Conservation (phyloP, 2,888 invertebrate species). For the Callyntrura guangdongensis region DNA sequence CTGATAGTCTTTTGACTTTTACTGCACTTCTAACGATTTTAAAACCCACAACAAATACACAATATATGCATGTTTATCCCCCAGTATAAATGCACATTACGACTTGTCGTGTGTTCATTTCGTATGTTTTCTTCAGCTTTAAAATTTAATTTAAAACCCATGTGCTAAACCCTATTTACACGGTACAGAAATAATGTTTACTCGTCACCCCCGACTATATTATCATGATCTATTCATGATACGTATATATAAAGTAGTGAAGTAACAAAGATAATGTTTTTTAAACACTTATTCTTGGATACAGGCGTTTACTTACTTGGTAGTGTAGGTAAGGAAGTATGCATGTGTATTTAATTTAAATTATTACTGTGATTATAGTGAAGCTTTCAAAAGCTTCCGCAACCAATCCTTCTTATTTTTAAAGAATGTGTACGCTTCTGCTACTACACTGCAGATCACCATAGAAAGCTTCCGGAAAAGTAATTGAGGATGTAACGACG, state of each 20-base stretch:
- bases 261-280: neutral
- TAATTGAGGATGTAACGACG: constrained; percentile 19
- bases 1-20: constrained; percentile 41
- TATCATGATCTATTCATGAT: neutral
- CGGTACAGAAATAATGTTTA: neutral
- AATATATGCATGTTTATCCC: neutral
- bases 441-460: too few species aligned
- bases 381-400: constrained; percentile 29
- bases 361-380: neutral
- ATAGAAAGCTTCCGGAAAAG: constrained; percentile 24
- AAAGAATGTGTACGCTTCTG: neutral
- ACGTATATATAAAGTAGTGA: neutral
- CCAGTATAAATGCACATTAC: neutral
- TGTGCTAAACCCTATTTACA: neutral
- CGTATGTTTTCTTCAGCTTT: neutral
- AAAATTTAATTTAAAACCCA: constrained; percentile 13
- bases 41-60: neutral
- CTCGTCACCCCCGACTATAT: neutral
- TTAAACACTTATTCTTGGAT: neutral
- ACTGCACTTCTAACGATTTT: constrained; percentile 4
- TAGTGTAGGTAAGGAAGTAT: constrained; percentile 13
- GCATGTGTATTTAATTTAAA: neutral
- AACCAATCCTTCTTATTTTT: neutral
- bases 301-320: too few species aligned
- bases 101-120: neutral